Evolutionary conservation across 2,113 vertebrate species (phyloP).

Genomic region (Anoura caudifer): DNA sequence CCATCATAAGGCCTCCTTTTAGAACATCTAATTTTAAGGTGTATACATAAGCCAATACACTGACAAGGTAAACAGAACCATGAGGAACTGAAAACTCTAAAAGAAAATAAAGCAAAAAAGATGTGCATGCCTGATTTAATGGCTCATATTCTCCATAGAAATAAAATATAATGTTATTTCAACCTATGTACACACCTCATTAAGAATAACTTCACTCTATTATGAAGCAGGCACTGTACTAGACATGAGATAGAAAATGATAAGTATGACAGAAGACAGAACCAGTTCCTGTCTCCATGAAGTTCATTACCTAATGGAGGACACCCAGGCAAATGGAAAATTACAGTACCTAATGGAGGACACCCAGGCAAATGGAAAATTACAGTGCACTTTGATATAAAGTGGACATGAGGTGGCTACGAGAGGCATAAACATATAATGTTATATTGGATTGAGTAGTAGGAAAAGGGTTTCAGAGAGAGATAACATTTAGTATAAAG

Average conservation of each 20-base stretch:
- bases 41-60: too few relatives aligned
- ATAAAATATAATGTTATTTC: neutral
- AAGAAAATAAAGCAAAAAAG: neutral
- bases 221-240: neutral
- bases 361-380: neutral
- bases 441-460: neutral
- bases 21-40: neutral
- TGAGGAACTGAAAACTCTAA: neutral
- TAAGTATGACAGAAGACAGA: neutral
- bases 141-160: neutral
- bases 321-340: neutral
- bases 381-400: neutral
- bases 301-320: neutral
- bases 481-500: neutral
- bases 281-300: neutral
- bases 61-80: neutral
- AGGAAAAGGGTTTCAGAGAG: neutral
- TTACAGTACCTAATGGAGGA: neutral
- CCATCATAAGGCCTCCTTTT: neutral
- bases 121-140: neutral
- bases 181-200: neutral
- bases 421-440: neutral
- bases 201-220: neutral
- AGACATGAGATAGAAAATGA: neutral
- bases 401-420: neutral